Base-by-base conservation (phyloP, 2,888 invertebrate species). In the Philhelius pedissequus region DNA sequence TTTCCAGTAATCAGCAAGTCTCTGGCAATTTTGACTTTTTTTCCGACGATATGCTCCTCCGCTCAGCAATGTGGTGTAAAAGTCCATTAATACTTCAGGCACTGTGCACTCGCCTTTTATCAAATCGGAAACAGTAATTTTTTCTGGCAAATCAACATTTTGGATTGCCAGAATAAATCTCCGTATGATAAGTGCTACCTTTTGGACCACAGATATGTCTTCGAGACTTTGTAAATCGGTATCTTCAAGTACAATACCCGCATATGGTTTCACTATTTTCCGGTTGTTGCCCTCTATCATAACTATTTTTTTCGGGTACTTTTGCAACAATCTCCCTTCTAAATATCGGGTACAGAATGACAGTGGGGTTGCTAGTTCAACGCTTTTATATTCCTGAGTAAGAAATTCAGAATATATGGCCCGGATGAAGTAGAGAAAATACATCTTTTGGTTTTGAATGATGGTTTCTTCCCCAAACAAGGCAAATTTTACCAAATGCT, bases 251-350 rank as follows among this genome's bases (percentile, higher is more conserved):
- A 9, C 32, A 8, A 32, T 9, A 8, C 20, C 15, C 8, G 15
- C 45, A 22, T 48, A 48, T 22, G 48, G 48, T 48, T 48, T 48
- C 9, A 48, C 9, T 13, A 48, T 48, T 48, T 45, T 48, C 48
- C 11, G 3, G 11, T 22, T 48, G 6, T 13, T 38, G 32, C 52
- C 30, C 20, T 50, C 40, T 6, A 62, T 35, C 18, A 43, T 18
- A 43, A 38, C 54, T 48, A 62, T 54, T 54, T 75, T 43, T 66
- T 66, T 54, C 15, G 64, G 62, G 22, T 62, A 54, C 20, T 56
- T 43, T 71, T 56, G 15, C 8, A 25, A 43, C 27, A 5, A 43
- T 43, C 25, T 48, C 43, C 9, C 25, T 58, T 43, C 30, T 22
- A 38, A 35, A 30, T 32, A 43, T 18, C 18, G 43, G 43, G 43